Base-by-base conservation (phyloP, 2,113 vertebrate species). In the Podarcis raffonei region DNA sequence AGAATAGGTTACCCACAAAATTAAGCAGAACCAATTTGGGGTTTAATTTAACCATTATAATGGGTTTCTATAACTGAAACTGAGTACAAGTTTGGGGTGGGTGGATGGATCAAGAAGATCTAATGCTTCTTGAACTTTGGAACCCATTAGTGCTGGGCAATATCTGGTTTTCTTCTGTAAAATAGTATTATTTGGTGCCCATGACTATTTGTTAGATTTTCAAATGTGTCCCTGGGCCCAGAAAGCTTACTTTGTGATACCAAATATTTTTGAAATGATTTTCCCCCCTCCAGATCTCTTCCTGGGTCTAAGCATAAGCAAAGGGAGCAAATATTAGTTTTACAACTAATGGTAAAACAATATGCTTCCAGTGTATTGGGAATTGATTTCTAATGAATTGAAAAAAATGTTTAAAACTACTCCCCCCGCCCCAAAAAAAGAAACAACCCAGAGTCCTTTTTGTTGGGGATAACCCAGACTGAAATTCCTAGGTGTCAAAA, bases 201-300 rank as follows among this genome's bases (percentile, higher is more conserved):
- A 62, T 62, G 59, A 62, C 18, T 18, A 20, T 62, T 62, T 62
- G 15, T 62, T 62, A 20, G 18, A 62, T 62, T 62, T 62, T 20
- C 59, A 62, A 62, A 62, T 62, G 59, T 18, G 18, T 62, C 59
- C 59, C 59, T 20, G 18, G 59, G 59, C 18, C 18, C 59, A 62
- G 15, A 35, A 35, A 75, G 72, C 16, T 35, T 37, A 7, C 27
- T 25, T 53, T 48, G 77, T 30, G 4, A 16, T 37, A 81, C 2
- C 16, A 59, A 81, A 57, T 59, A n/a, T 20, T 57, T 59, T 81
- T 32, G 23, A 59, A 59, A 59, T 59, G 30, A 20, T 59, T 2
- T 32, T 32, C 4, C n/a, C 68, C 92, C 48, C 62, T 89, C 42
- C 89, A 30, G 42, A 30, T 42, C 89, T 69, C 84, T 91, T 85